Base-by-base conservation (phyloP, 2,797 vertebrate species). In the Crenichthys baileyi region DNA sequence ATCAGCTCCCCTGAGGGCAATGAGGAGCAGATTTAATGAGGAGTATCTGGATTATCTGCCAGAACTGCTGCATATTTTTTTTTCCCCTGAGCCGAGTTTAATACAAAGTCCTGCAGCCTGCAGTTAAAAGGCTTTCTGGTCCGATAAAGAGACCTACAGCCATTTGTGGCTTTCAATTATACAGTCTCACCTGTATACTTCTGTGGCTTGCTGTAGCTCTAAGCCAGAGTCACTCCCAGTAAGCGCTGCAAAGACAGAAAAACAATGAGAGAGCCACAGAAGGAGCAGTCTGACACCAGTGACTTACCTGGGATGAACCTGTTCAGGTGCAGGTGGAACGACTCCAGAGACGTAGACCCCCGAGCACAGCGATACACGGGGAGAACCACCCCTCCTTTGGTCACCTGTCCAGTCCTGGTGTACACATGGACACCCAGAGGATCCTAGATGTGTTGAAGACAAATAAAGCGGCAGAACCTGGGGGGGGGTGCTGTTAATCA, bases 271-370 rank as follows among this genome's bases (percentile, higher is more conserved):
- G 5, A 11, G 60, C 12, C 9, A 2, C 60, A 63, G n/a, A 4
- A 16, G 9, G n/a, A 36, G 3, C 26, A 29, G 5, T 22, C 16
- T 36, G 15, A 16, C 16, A 5, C 15, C 16, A 39, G 16, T 13
- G 7, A 20, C 63, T 67, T 15, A 39, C 63, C 63, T 22, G 63
- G 36, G 63, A 39, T 67, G 63, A 41, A 65, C 61, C 29, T 39
- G 61, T 65, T 36, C 15, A 65, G 29, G 6, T 65, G 31, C 61
- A 65, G 61, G 61, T 65, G 61, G 61, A 65, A 65, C 61, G 31
- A 65, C 61, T 65, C 31, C 12, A 65, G 61, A 5, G 61, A 65
- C 61, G 61, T 39, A 26, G 61, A 65, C 1, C 61, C 61, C 7
- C 61, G 61, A 26, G 61, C 61, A 15, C 29, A 65, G 61, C 29